phyloP scores from a whole-genome alignment of 2,888 invertebrate genomes.

The Ommatoiulus sabulosus region DNA sequence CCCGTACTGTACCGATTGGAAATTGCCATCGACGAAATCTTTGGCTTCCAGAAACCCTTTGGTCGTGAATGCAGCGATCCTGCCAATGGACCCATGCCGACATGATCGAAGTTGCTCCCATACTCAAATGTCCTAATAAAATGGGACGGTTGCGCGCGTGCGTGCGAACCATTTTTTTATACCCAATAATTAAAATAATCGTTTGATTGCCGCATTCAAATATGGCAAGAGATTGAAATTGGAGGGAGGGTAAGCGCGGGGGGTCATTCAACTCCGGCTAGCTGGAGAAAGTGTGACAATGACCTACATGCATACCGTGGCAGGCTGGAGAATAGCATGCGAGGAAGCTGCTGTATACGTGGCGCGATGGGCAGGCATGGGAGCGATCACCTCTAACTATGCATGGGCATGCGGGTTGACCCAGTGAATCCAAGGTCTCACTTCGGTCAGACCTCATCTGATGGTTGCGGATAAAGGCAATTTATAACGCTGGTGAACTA shows the following conservation, averaged over 20 bases:
- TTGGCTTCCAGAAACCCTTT: neutral
- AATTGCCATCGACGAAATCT: neutral
- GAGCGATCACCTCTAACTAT: neutral
- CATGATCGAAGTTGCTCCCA: neutral
- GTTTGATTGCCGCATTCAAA: conserved; percentile 23
- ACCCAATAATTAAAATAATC: conserved; percentile 5
- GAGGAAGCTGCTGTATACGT: neutral
- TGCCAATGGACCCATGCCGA: neutral
- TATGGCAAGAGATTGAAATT: neutral
- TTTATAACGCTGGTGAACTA: too few species aligned
- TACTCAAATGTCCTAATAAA: neutral
- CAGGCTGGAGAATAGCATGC: neutral
- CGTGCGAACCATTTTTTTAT: neutral
- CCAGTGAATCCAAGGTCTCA: neutral
- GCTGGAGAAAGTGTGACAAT: conserved; percentile 43
- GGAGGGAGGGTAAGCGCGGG: neutral
- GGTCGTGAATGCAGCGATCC: neutral
- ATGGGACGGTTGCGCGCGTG: neutral
- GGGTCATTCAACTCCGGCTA: conserved; percentile 40
- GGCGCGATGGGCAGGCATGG: neutral
- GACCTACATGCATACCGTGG: neutral
- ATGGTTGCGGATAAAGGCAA: neutral
- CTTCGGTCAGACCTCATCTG: neutral
- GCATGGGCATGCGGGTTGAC: neutral
- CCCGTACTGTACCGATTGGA: neutral